These are phyloP conservation scores for Halictus ligatus DNA, from an alignment of 2,888 invertebrate species.

Conservation along the genomic window DNA sequence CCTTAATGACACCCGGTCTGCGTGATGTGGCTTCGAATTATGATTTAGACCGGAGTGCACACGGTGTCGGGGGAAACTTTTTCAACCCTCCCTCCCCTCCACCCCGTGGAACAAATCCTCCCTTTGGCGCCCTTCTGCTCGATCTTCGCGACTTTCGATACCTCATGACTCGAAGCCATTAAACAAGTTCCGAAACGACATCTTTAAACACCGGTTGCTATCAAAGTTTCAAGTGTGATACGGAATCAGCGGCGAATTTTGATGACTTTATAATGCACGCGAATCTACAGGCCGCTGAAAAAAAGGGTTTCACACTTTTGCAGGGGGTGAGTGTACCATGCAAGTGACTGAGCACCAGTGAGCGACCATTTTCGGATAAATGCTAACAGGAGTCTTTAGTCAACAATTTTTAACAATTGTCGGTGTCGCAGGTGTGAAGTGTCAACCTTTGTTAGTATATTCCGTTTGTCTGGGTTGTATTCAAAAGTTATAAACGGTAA, in stretches of 20 bases:
- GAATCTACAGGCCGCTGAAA: not conserved
- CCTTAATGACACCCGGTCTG: constrained; percentile 49
- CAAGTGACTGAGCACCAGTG: too few relatives aligned
- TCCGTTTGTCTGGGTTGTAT: too few relatives aligned
- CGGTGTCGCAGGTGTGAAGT: too few relatives aligned
- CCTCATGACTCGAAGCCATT: constrained; percentile 1
- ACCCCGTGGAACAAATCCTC: not conserved
- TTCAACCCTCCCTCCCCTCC: not conserved
- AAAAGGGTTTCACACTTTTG: not conserved
- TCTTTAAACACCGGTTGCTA: not conserved
- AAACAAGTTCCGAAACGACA: not conserved
- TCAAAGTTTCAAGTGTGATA: not conserved
- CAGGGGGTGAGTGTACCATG: too few relatives aligned
- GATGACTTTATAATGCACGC: constrained; percentile 4
- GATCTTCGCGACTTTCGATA: not conserved
- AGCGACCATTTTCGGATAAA: too few relatives aligned
- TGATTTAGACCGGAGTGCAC: not conserved
- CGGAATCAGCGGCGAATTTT: not conserved
- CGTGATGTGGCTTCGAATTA: constrained; percentile 15
- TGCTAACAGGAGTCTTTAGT: too few relatives aligned
- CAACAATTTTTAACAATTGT: too few relatives aligned
- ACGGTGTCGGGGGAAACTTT: not conserved
- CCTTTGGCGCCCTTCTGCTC: not conserved
- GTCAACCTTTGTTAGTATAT: too few relatives aligned
- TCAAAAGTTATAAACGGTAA: too few relatives aligned